Percentiles rank a stretch among this genome's conserved stretches.
phyloP scores from a whole-genome alignment of 2,888 invertebrate species.

The Cactoblastis cactorum region DNA sequence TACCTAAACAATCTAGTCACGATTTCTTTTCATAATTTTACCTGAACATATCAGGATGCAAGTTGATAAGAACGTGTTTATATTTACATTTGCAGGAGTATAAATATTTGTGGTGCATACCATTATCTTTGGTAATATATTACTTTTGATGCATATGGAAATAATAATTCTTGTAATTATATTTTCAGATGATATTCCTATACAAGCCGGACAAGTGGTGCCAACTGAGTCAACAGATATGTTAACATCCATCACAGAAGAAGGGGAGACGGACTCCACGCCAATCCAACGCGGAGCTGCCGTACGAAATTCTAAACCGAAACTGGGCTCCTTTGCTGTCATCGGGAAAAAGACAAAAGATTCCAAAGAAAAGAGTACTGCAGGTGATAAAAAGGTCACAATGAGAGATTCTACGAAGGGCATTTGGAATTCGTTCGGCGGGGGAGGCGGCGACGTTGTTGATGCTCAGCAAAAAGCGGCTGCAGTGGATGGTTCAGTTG shows the following conservation, averaged over 20 bases:
- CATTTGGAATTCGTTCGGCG: conserved; percentile 67
- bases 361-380: conserved; percentile 63
- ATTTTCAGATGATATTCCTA: conserved; percentile 92
- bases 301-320: conserved; percentile 80
- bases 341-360: conserved; percentile 82
- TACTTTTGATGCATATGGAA: too few relatives aligned
- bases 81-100: too few relatives aligned
- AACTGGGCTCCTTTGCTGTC: conserved; percentile 80
- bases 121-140: too few relatives aligned
- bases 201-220: conserved; percentile 85
- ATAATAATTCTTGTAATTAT: neutral
- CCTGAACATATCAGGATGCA: too few relatives aligned
- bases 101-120: too few relatives aligned
- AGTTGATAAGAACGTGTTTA: too few relatives aligned
- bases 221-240: conserved; percentile 77
- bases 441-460: conserved; percentile 70
- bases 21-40: too few relatives aligned
- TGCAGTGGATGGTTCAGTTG: conserved; percentile 49
- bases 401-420: conserved; percentile 69
- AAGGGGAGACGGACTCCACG: conserved; percentile 76
- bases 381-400: conserved; percentile 64
- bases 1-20: too few relatives aligned
- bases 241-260: conserved; percentile 84
- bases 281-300: conserved; percentile 74
- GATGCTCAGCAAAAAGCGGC: conserved; percentile 68